Evolutionary conservation across 2,113 vertebrate species (phyloP).

Genomic region (Crotalus viridis): DNA sequence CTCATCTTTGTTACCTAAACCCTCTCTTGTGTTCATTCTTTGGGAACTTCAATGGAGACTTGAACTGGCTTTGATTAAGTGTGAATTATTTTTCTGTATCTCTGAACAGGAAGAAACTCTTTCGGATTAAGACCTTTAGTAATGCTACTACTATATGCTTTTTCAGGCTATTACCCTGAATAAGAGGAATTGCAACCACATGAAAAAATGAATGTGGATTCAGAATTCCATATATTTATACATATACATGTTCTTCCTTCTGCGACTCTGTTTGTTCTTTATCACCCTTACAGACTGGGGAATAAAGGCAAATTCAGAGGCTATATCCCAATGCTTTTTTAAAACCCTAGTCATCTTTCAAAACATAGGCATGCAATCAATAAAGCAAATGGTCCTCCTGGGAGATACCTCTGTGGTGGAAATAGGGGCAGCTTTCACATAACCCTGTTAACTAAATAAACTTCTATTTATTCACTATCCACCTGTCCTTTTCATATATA

Average conservation of each 20-base stretch:
- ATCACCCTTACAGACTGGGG: background rate
- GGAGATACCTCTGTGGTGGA: background rate
- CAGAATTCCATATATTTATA: background rate
- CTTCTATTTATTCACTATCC: slow-evolving; percentile 12
- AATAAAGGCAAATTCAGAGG: background rate
- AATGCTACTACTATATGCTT: background rate
- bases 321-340: background rate
- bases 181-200: background rate
- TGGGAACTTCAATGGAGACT: background rate
- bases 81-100: background rate
- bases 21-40: background rate
- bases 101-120: background rate
- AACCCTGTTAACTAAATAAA: background rate
- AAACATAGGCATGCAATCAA: slow-evolving; percentile 1
- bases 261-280: background rate
- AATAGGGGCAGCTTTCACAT: background rate
- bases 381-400: background rate
- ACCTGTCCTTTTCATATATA: background rate
- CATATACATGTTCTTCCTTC: background rate
- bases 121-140: background rate
- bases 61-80: background rate
- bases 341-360: background rate
- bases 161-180: background rate
- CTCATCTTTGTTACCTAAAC: background rate
- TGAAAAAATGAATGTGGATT: background rate